phyloP scores from a whole-genome alignment of 1,140 invertebrate genomes.

The Cardiocondyla obscurior region DNA sequence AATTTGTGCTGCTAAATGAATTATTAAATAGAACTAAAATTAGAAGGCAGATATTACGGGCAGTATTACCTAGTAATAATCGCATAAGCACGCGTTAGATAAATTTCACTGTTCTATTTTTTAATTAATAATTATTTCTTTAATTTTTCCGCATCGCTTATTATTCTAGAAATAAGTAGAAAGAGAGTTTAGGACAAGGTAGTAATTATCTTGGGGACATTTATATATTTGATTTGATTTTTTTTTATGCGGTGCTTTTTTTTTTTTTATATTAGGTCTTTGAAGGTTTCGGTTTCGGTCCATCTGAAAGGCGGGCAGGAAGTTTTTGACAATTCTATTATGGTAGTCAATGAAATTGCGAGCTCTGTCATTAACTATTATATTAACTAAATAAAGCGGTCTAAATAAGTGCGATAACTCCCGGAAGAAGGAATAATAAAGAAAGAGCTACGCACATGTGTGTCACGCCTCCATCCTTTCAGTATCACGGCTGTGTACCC shows the following conservation, averaged over 20 bases:
- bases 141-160: background rate
- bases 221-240: background rate
- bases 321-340: conserved; percentile 72
- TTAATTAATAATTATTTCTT: background rate
- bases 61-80: background rate
- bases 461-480: conserved; percentile 80
- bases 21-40: conserved; percentile 1
- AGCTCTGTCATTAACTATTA: conserved; percentile 81
- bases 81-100: background rate
- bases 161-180: too few relatives aligned
- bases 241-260: background rate
- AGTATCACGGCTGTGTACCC: conserved; percentile 30
- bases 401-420: conserved; percentile 60
- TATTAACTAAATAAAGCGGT: conserved; percentile 61
- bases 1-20: background rate
- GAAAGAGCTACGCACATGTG: conserved; percentile 72
- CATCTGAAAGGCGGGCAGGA: conserved; percentile 2
- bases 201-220: background rate
- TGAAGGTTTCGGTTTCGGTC: conserved; percentile 41
- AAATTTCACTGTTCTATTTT: background rate
- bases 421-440: conserved; percentile 25
- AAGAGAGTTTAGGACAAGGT: too few relatives aligned
- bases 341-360: conserved; percentile 62
- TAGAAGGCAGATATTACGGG: background rate
- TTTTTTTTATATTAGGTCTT: too few relatives aligned